Base-by-base conservation (phyloP, 1,140 invertebrate genomes). In the Drosophila trapezifrons region DNA sequence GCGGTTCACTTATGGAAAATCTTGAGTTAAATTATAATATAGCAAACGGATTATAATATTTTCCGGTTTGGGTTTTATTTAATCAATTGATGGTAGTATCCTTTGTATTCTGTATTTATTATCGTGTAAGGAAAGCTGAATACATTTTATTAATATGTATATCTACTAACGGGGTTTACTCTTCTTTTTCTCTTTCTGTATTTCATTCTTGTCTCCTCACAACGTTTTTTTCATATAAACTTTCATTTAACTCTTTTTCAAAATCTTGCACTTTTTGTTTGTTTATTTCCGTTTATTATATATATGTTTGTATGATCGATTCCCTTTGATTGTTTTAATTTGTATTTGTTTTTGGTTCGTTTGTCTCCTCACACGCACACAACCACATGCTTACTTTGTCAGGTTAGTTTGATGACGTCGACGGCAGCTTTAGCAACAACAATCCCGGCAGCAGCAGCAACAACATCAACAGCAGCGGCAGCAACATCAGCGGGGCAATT, bases 381-480 rank as follows among this genome's bases (percentile, higher is more conserved):
- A 76, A 98, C 92, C 75, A 71, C 76, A 64, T 70, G 75, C 93
- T 97, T 97, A 27, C 94, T 99, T 67, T 95, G 95, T 63, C 96
- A 97, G 17, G 98, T 98, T 81, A 98, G 98, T 92, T 96, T 98
- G 92, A 93, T 98, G 38, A 97, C 97, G 93, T 97, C 97, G 47
- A 85, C 76, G 59, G 80, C 64, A 70, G 58, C 72, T 83, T 71
- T 63, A 73, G 67, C 80, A 72, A 63, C 80, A 77, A 54, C 70
- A 67, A 59, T 47, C 27, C 65, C 65, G 49, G 29, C 40, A 18
- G 18, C 66, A 62, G 42, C 46, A 65, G 38, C 52, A 52, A 18
- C 56, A 51, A 35, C 58, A 29, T 15, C 45, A 67, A 9, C 56
- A 49, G 52, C 47, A 52, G 37, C 25, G 20, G 18, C 49, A 43